A percentile compares a stretch with the other conserved stretches of the same genome.
Evolutionary conservation across 1,140 invertebrate species (phyloP).

Genomic region (Temnothorax nylanderi): DNA sequence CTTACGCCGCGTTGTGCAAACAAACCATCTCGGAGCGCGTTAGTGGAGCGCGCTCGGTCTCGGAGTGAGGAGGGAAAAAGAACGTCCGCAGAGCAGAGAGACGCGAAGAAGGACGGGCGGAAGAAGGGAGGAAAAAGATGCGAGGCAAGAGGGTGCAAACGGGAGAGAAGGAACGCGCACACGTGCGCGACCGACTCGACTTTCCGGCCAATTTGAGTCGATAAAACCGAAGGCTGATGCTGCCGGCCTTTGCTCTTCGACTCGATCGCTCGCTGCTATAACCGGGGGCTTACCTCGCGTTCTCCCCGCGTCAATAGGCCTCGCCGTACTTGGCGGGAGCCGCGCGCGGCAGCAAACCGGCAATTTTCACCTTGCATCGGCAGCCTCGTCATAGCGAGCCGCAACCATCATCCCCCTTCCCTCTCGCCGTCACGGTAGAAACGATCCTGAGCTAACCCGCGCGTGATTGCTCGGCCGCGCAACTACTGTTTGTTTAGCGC

Average conservation of each 20-base stretch:
- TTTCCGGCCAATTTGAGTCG: constrained; percentile 78
- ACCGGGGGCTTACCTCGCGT: background rate
- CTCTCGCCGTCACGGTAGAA: constrained; percentile 16
- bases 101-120: background rate
- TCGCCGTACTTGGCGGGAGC: constrained; percentile 9
- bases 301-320: background rate
- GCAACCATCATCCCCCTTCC: constrained; percentile 64
- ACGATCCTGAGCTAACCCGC: constrained; percentile 48
- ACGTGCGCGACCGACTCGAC: constrained; percentile 60
- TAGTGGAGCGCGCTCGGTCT: background rate
- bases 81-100: background rate
- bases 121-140: constrained; percentile 2
- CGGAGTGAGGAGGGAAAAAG: background rate
- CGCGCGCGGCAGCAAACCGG: constrained; percentile 66
- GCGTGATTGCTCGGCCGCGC: constrained; percentile 65
- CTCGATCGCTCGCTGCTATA: constrained; percentile 7
- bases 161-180: constrained; percentile 53
- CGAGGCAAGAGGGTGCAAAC: background rate
- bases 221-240: constrained; percentile 73
- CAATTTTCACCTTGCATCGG: constrained; percentile 78
- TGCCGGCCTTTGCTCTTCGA: constrained; percentile 55
- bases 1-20: constrained; percentile 53
- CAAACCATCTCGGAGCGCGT: constrained; percentile 56
- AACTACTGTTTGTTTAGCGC: constrained; percentile 80
- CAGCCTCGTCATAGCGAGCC: constrained; percentile 40